Evolutionary conservation across 2,113 vertebrate genomes (phyloP), one percentile per base, ranked within the genome.

Genomic region (Riparia riparia): DNA sequence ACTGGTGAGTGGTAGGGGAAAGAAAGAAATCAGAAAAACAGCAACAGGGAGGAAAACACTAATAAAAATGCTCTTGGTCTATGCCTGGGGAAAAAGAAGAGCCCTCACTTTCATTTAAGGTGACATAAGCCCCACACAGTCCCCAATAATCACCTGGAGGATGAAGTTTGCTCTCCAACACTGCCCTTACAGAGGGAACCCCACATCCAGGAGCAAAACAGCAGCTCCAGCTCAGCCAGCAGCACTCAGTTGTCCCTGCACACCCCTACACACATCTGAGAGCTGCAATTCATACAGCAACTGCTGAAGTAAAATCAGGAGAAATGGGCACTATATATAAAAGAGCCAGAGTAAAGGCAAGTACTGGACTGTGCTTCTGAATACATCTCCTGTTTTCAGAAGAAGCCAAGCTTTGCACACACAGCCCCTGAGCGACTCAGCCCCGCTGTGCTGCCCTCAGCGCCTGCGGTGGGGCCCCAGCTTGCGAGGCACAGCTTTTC

Each of bases 241-340:
- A 89, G 57, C 3, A 0, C 64, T 39, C n/a, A 16, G 20, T 8
- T 19, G 12, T 41, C 82, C 84, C 42, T 3, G 4, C 65, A 61
- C 50, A 32, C 51, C 34, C 12, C 61, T 22, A 4, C 44, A 28
- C 6, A 54, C 37, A 17, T 61, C n/a, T 49, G 44, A 77, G 25
- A 71, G 37, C 61, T 86, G 65, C 74, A 0, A 94, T 92, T 96
- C 91, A 95, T 95, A 92, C 10, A 86, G 71, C 29, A 2, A 95
- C 89, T 85, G 69, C 70, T 92, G 24, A 37, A 77, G 69, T 90
- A 86, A 95, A 73, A 96, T 70, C 89, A 91, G 41, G 80, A 97
- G 72, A 70, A 77, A 70, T 13, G 31, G 19, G n/a, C 58, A 58
- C 83, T 74, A 29, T 49, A 63, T 71, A 64, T 85, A 77, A 86